Base-by-base conservation (phyloP, 2,797 vertebrate genomes). In the Anguilla pacifica region DNA sequence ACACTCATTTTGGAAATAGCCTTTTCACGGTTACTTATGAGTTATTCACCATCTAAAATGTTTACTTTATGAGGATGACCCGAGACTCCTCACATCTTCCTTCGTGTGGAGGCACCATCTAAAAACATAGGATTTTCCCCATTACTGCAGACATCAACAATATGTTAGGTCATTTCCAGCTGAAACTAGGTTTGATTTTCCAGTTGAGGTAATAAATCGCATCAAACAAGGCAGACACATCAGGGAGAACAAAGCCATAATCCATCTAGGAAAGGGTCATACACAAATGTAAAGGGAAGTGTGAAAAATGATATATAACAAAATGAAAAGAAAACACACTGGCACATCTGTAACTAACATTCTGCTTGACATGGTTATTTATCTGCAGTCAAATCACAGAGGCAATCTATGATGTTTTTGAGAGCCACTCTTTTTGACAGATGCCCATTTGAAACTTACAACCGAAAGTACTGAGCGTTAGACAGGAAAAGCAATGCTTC, bases 41-140 rank as follows among this genome's bases (percentile, higher is more conserved):
- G 13, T 22, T 43, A 31, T 57, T 84, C 88, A 51, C 5, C 11
- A 28, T 51, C 46, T 88, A 55, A 92, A 92, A 92, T 91, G 88
- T 92, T 93, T 93, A 91, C 67, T 1, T 35, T 25, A 86, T 39
- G 67, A 87, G 86, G 87, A 81, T 90, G 85, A 85, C 85, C 90
- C 82, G 46, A 59, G 77, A 91, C 0, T 6, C 90, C 67, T 87
- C 85, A 85, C 31, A 74, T 88, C 74, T 22, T 7, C 87, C 85
- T 55, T 39, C 6, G 72, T 83, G 49, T 89, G 82, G 87, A 10
- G 28, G 13, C 17, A 55, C 57, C 0, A n/a, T 89, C 87, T 35
- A 89, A 91, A 91, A 84, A 91, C 61, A 0, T 46, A 43, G 1
- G 11, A 46, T 35, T 79, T 22, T 6, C 39, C 39, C 74, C 15